Conservation (phyloP, 1,140 invertebrate species). For the Pantala flavescens region DNA sequence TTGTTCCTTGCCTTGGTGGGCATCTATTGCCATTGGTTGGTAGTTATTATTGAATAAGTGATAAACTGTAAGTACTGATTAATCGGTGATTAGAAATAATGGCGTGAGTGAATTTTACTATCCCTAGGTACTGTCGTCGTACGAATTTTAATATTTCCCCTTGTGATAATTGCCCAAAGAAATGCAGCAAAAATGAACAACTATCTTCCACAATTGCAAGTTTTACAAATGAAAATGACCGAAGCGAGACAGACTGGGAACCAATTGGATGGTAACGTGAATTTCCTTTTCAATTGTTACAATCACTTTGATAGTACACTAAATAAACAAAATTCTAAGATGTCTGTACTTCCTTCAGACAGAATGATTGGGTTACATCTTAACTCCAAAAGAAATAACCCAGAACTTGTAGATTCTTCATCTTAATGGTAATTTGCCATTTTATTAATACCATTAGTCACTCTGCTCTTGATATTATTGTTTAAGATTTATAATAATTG, state of each 20-base stretch:
- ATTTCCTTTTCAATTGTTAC: no score
- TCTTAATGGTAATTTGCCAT: no score
- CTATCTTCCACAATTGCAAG: slow-evolving; percentile 66
- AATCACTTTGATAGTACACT: no score
- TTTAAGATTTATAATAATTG: no score
- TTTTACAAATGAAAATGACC: slow-evolving; percentile 68
- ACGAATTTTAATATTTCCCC: slow-evolving; percentile 64
- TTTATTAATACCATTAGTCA: no score
- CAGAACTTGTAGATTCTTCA: no score
- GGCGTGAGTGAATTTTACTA: slow-evolving; percentile 6
- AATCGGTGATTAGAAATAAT: not conserved
- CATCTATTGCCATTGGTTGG: slow-evolving; percentile 60
- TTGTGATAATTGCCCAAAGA: slow-evolving; percentile 67
- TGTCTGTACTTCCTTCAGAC: no score
- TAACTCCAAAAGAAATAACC: no score
- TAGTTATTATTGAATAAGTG: slow-evolving; percentile 14
- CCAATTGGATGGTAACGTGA: slow-evolving; percentile 52
- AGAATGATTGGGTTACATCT: no score
- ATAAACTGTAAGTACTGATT: not conserved
- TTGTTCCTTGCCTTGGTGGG: slow-evolving; percentile 81
- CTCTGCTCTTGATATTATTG: no score
- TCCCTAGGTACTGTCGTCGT: slow-evolving; percentile 61
- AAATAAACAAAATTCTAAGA: no score
- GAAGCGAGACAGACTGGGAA: slow-evolving; percentile 72
- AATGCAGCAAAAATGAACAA: slow-evolving; percentile 70